Base-by-base conservation (phyloP, 2,113 vertebrate genomes). In the Oncorhynchus keta region DNA sequence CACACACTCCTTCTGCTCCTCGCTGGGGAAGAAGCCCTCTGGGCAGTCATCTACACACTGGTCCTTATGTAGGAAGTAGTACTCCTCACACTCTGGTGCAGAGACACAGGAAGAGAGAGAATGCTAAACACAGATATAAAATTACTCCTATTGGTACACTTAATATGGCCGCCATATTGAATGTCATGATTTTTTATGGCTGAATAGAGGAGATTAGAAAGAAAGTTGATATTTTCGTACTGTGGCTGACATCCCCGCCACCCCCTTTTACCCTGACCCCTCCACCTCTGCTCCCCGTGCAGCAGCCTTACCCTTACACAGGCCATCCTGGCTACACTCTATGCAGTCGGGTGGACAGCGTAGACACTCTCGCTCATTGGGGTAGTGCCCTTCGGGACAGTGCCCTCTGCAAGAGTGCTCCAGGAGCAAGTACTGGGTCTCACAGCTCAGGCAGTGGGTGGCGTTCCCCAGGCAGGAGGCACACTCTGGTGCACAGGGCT, bases 1-100 rank as follows among this genome's bases (percentile, higher is more conserved):
- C 70, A 92, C 70, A 66, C 97, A 99, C 70, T 86, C 89, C n/a
- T 81, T 79, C 32, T 80, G 89, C 51, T 67, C 45, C 1, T 85
- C 65, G 20, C 90, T 92, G 2, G 82, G 69, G 0, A 94, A 97
- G 89, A 90, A 97, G 1, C 88, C 86, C 0, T 18, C 1, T 12
- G 97, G 96, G 76, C 98, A 99, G 45, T 95, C 88, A 1, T 78
- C 83, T 18, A 93, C 78, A 78, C 97, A 99, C 0, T n/a, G 32
- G 0, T 88, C 92, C 1, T 94, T 0, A 0, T 95, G 88, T 70
- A 97, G 92, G 77, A 95, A 93, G 89, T 90, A 95, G n/a, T 85
- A 79, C 0, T 91, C 79, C 11, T 84, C 45, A 81, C 97, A 98
- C 20, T 92, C 97, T 99, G 70, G 20, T 20, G 51, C 24, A 68